Conservation (phyloP, 2,797 vertebrate genomes). For the Chaetodon trifasciatus region DNA sequence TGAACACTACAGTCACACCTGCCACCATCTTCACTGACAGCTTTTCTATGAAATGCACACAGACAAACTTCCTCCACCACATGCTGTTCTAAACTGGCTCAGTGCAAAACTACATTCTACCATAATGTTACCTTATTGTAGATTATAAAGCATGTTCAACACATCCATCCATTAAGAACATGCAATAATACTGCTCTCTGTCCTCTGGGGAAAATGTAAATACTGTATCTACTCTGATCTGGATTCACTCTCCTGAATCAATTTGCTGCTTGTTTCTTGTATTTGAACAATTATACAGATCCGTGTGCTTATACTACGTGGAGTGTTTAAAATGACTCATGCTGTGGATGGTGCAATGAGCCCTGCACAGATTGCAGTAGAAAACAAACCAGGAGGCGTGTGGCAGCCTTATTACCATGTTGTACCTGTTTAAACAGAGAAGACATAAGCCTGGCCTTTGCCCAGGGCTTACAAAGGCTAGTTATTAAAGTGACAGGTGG, state of each 20-base stretch:
- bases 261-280: neutral
- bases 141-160: neutral
- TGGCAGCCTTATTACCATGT: conserved; percentile 4
- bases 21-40: too few species aligned
- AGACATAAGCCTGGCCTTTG: conserved; percentile 29
- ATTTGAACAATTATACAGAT: neutral
- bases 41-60: neutral
- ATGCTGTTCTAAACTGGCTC: conserved; percentile 32
- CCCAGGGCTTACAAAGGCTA: conserved; percentile 50
- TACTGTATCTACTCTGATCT: neutral
- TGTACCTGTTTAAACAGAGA: conserved; percentile 42
- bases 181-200: neutral
- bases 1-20: neutral
- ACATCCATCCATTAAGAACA: neutral
- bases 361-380: neutral
- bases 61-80: conserved; percentile 12
- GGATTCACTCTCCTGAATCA: neutral
- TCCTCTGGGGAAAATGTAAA: neutral
- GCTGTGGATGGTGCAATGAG: neutral
- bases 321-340: neutral
- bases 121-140: conserved; percentile 10
- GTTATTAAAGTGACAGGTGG: conserved; percentile 78
- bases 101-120: conserved; percentile 22
- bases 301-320: neutral
- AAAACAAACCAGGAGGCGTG: conserved; percentile 20